Evolutionary conservation across 2,888 invertebrate species (phyloP), one percentile per base, ranked within the genome.

Genomic region (Trichopoda pennipes): DNA sequence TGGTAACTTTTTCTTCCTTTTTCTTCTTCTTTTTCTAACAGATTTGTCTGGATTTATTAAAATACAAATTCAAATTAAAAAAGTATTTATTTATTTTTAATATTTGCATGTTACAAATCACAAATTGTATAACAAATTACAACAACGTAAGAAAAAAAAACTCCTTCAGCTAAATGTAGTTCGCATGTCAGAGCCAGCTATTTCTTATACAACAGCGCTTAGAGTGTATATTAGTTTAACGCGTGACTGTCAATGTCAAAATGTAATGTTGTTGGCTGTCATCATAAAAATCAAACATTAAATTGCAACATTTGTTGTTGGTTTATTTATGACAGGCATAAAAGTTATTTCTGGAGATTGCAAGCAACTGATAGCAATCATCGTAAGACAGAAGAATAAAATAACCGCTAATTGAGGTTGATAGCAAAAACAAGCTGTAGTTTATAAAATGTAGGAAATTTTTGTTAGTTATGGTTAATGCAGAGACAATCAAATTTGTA

Each of bases 201-300:
- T 35, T 12, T 14, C 16, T 9, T 49, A 19, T 10, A 49, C 9
- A 4, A 19, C 16, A 56, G 16, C 28, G 12, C 23, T n/a, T 9
- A 35, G 42, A 61, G 58, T 60, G 55, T 49, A 21, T 70, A 61
- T 72, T 61, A 64, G 69, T 70, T 74, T 74, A 78, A 81, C 78
- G 78, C 72, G 75, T 74, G 74, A 77, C 74, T 81, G 81, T 81
- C 81, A 81, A 82, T 78, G 78, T 82, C 78, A 82, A 78, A 82
- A 82, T 61, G 61, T 58, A 74, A 74, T 66, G 60, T 70, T 75
- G 70, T 74, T 56, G 58, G 74, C 75, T 82, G 81, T 82, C 81
- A 78, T 82, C 78, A 78, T 81, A 78, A 72, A 76, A 81, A 81
- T 81, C 76, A 68, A 73, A 55, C 42, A 78, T 78, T 51, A 60